Evolutionary conservation across 1,140 invertebrate genomes (phyloP).

Genomic region (Catajapyx aquilonaris): DNA sequence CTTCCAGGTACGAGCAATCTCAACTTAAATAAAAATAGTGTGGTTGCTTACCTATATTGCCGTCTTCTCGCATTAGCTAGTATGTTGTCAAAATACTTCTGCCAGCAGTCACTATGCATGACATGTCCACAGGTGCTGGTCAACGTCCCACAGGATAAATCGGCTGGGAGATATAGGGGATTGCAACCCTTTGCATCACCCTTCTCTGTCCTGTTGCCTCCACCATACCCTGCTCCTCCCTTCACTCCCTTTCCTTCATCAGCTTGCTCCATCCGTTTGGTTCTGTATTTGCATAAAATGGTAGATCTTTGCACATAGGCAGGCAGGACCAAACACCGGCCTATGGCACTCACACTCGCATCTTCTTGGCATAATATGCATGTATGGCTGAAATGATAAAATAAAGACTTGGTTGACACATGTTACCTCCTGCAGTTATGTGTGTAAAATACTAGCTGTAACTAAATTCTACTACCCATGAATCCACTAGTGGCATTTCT

Average conservation of each 20-base stretch:
- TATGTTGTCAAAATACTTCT: constrained; percentile 75
- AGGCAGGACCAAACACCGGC: constrained; percentile 65
- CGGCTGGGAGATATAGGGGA: constrained; percentile 39
- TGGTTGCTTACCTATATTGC: constrained; percentile 38
- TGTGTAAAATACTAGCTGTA: too few relatives aligned
- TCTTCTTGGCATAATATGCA: constrained; percentile 97
- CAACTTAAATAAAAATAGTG: too few relatives aligned
- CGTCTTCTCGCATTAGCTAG: constrained; percentile 66
- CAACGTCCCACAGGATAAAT: constrained; percentile 56
- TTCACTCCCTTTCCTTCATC: too few relatives aligned
- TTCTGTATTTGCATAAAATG: constrained; percentile 54
- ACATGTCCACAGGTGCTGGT: constrained; percentile 90
- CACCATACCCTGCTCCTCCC: too few relatives aligned
- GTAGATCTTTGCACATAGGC: constrained; percentile 87
- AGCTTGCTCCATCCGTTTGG: too few relatives aligned
- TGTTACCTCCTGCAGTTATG: too few relatives aligned
- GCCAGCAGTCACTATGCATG: constrained; percentile 91
- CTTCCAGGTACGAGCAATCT: too few relatives aligned
- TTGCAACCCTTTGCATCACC: too few relatives aligned
- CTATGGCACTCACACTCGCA: constrained; percentile 38
- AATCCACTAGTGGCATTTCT: too few relatives aligned
- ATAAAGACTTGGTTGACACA: too few relatives aligned
- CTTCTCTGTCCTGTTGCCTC: too few relatives aligned
- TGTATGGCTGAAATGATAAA: constrained; percentile 35
- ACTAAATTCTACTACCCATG: too few relatives aligned